Evolutionary conservation across 2,888 invertebrate genomes (phyloP).

Genomic region (Caenorhabditis sp.): DNA sequence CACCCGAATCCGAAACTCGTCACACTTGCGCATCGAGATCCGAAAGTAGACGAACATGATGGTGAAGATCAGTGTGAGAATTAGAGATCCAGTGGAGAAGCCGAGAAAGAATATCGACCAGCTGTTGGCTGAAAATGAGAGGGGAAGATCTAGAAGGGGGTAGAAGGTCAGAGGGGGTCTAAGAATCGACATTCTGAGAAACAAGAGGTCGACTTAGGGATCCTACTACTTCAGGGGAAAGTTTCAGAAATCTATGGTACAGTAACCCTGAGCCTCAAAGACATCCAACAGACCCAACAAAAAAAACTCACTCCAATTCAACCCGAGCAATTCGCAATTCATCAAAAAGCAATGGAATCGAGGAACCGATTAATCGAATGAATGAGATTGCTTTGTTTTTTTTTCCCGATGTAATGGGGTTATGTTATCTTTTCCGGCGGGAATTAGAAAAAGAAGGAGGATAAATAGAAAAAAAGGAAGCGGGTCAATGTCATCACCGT

Average conservation of each 20-base stretch:
- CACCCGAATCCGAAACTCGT: slow-evolving; percentile 60
- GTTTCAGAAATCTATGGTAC: no score
- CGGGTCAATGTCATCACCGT: slow-evolving; percentile 45
- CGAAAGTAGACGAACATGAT: slow-evolving; percentile 47
- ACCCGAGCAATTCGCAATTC: slow-evolving; percentile 50
- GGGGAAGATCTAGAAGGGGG: not conserved
- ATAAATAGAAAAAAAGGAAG: not conserved
- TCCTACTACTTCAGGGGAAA: no score
- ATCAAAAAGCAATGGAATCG: not conserved
- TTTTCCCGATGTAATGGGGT: slow-evolving; percentile 12
- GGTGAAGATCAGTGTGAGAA: slow-evolving; percentile 39
- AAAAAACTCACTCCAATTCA: slow-evolving; percentile 50
- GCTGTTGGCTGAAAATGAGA: slow-evolving; percentile 58
- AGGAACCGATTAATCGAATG: not conserved
- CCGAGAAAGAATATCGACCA: slow-evolving; percentile 63
- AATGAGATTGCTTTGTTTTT: slow-evolving; percentile 11
- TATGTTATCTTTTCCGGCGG: slow-evolving; percentile 41
- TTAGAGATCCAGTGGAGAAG: slow-evolving; percentile 49
- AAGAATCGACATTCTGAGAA: no score
- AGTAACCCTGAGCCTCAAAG: no score
- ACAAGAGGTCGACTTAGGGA: no score
- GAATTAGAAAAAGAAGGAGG: not conserved
- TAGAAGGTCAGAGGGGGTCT: no score
- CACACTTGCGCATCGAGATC: slow-evolving; percentile 37
- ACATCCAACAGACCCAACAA: no score